Percentiles rank a stretch among this genome's conserved stretches.
These are phyloP conservation scores for Sebastes dallii DNA, from an alignment of 2,797 vertebrate species.

Conservation along the genomic window DNA sequence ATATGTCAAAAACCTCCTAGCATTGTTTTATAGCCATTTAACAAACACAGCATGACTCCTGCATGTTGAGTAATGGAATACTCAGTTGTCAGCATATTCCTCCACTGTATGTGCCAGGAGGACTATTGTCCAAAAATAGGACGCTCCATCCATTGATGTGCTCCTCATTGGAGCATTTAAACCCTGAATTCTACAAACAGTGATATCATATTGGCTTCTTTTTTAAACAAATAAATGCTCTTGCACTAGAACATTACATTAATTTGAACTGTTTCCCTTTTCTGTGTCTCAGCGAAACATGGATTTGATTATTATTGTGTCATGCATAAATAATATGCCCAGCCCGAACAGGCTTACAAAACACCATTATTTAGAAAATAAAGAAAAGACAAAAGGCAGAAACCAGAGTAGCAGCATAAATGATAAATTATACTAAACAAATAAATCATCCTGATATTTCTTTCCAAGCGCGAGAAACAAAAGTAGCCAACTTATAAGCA, in stretches of 20 bases:
- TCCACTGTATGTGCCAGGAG: slow-evolving; percentile 13
- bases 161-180: not conserved
- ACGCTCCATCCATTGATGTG: not conserved
- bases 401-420: too few relatives aligned
- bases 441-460: too few relatives aligned
- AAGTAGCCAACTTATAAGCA: too few relatives aligned
- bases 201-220: not conserved
- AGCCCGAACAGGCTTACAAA: too few relatives aligned
- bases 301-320: too few relatives aligned
- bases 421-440: too few relatives aligned
- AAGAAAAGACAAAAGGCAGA: too few relatives aligned
- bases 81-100: slow-evolving; percentile 27
- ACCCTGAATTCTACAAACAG: not conserved
- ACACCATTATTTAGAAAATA: too few relatives aligned
- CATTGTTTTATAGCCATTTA: slow-evolving; percentile 43
- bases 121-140: slow-evolving; percentile 15
- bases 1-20: slow-evolving; percentile 31
- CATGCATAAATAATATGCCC: too few relatives aligned
- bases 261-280: not conserved
- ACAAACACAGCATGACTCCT: slow-evolving; percentile 43
- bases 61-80: slow-evolving; percentile 41
- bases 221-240: not conserved
- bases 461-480: too few relatives aligned
- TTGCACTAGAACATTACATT: not conserved
- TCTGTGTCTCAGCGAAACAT: not conserved